Evolutionary conservation across 2,888 invertebrate species (phyloP).

Genomic region (Synergus itoensis): DNA sequence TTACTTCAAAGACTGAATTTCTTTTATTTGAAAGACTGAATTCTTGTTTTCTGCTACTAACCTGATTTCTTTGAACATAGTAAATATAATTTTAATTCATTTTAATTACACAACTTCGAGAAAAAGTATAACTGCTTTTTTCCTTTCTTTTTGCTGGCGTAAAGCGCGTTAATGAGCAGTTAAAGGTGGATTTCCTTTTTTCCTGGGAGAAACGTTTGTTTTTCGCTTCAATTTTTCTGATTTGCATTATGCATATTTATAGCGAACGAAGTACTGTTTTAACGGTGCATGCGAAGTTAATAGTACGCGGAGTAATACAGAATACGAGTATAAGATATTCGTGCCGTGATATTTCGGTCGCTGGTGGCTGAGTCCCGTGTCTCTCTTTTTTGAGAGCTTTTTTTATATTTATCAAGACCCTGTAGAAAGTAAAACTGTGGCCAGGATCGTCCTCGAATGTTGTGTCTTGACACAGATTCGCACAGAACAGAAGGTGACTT

Average conservation of each 20-base stretch:
- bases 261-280: conserved; percentile 29
- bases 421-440: conserved; percentile 50
- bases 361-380: conserved; percentile 6
- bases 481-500: conserved; percentile 12
- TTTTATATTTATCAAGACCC: conserved; percentile 21
- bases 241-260: conserved; percentile 41
- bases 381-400: conserved; percentile 33
- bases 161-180: conserved; percentile 21
- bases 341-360: conserved; percentile 29
- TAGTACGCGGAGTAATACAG: conserved; percentile 25
- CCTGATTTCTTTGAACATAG: neutral
- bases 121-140: neutral
- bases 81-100: neutral
- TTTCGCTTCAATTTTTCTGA: conserved; percentile 21
- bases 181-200: conserved; percentile 16
- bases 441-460: conserved; percentile 34
- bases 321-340: conserved; percentile 29
- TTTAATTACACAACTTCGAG: neutral
- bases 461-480: conserved; percentile 47
- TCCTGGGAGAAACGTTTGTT: conserved; percentile 36
- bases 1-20: neutral
- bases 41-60: neutral
- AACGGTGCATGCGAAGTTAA: conserved; percentile 36
- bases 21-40: neutral
- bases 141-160: neutral